Conservation (phyloP, 2,888 invertebrate species). For the Steinernema hermaphroditum region DNA sequence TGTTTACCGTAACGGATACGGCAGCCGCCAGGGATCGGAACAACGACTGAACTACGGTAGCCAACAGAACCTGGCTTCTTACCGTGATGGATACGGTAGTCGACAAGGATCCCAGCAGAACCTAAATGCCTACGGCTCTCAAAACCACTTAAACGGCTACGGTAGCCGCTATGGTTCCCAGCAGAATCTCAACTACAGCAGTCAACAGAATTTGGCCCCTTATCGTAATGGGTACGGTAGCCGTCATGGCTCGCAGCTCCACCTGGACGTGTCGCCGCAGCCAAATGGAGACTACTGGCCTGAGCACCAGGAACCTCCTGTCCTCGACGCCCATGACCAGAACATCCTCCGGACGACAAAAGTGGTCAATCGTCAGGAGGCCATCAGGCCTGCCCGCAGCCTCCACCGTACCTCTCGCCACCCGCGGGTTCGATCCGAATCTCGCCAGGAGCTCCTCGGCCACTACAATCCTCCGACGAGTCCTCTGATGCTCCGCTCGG, state of each 20-base stretch:
- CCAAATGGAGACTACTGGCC: not conserved
- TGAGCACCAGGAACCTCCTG: not conserved
- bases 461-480: slow-evolving; percentile 8
- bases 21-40: not conserved
- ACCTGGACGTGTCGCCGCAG: not conserved
- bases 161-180: not conserved
- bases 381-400: not conserved
- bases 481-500: slow-evolving; percentile 1
- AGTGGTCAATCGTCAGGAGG: slow-evolving; percentile 8
- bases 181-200: no score
- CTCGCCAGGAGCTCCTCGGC: slow-evolving; percentile 3
- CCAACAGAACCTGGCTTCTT: no score
- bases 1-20: not conserved
- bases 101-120: no score
- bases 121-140: no score
- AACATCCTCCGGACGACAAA: slow-evolving; percentile 8
- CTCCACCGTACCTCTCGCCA: not conserved
- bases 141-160: not conserved
- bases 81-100: no score
- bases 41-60: not conserved
- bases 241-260: not conserved
- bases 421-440: slow-evolving; percentile 8
- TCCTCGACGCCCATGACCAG: slow-evolving; percentile 18
- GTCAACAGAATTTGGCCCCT: no score
- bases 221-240: slow-evolving; percentile 9